Conservation (phyloP, 2,113 vertebrate genomes). For the Dromas ardeola region DNA sequence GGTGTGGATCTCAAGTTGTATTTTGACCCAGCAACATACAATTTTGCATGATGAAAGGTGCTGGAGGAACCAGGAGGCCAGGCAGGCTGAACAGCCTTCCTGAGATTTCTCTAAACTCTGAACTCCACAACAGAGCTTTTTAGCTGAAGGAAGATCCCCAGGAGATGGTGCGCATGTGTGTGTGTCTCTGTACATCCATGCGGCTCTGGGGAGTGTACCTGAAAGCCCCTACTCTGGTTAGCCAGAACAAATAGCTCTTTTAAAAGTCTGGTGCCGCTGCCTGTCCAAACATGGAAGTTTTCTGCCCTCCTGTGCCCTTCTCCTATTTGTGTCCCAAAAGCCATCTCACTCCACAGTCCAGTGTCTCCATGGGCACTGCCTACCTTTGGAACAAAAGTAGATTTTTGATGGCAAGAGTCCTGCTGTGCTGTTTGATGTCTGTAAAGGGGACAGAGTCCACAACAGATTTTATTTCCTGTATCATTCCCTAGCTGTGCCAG, state of each 20-base stretch:
- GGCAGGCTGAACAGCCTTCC: neutral
- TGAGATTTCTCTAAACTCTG: neutral
- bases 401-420: neutral
- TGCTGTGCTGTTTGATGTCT: neutral
- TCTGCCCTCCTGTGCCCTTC: neutral
- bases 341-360: neutral
- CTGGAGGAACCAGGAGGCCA: neutral
- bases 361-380: neutral
- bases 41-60: neutral
- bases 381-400: neutral
- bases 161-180: neutral
- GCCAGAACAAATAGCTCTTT: neutral
- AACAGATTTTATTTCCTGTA: neutral
- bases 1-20: neutral
- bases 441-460: neutral
- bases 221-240: neutral
- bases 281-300: neutral
- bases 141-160: neutral
- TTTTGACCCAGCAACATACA: neutral
- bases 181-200: fast-evolving
- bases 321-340: neutral
- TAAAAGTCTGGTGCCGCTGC: neutral
- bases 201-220: neutral
- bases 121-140: neutral
- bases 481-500: neutral